phyloP scores from a whole-genome alignment of 2,888 invertebrate genomes.

The Crocallis elinguaria region DNA sequence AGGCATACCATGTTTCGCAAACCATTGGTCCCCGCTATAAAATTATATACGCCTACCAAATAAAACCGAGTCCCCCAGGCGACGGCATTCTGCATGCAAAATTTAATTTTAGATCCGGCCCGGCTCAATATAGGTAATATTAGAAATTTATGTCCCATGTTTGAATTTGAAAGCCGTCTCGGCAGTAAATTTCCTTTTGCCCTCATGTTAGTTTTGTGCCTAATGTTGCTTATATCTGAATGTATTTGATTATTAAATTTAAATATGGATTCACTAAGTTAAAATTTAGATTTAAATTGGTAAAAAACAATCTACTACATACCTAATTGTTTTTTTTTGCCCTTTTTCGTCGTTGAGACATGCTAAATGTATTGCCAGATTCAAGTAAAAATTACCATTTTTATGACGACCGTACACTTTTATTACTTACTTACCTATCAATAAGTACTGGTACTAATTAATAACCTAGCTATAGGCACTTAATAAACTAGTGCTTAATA shows the following conservation, averaged over 20 bases:
- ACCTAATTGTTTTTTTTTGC: too few relatives aligned
- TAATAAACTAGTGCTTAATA: too few relatives aligned
- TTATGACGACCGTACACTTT: too few relatives aligned
- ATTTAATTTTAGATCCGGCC: conserved; percentile 82
- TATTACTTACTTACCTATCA: too few relatives aligned
- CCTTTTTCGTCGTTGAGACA: too few relatives aligned
- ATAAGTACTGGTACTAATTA: too few relatives aligned
- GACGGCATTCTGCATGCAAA: conserved; percentile 80
- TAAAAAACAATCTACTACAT: too few relatives aligned
- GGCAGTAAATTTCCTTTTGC: conserved; percentile 60
- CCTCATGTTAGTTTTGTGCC: conserved; percentile 29
- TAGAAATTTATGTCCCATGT: conserved; percentile 79
- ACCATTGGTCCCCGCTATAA: conserved; percentile 82
- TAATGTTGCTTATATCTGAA: conserved; percentile 14
- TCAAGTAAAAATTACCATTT: too few relatives aligned
- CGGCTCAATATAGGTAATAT: conserved; percentile 83
- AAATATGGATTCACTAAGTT: background rate
- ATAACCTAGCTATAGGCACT: too few relatives aligned
- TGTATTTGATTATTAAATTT: conserved; percentile 6
- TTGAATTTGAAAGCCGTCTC: conserved; percentile 68
- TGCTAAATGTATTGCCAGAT: too few relatives aligned
- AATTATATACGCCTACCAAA: conserved; percentile 85
- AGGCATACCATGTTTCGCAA: conserved; percentile 73
- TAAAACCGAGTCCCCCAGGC: conserved; percentile 68
- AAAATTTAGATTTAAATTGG: background rate